A percentile compares a stretch with the other conserved stretches of the same genome.
Evolutionary conservation across 1,140 invertebrate species (phyloP).

Genomic region (Subanguina moxae): DNA sequence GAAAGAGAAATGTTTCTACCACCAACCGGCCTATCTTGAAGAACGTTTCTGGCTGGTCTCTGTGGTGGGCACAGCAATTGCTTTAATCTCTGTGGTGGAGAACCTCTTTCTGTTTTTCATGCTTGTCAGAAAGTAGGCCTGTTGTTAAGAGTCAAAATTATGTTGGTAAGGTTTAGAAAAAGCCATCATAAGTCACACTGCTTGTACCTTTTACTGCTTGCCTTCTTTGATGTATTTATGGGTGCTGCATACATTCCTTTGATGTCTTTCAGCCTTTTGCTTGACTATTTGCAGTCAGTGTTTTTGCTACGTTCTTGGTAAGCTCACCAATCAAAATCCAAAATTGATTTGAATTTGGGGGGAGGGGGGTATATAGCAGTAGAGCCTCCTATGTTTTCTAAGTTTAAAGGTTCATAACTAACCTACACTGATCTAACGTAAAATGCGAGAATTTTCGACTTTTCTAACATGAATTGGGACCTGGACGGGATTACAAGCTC

Average conservation of each 20-base stretch:
- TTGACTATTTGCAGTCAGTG: conserved; percentile 47
- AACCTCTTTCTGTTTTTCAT: conserved; percentile 48
- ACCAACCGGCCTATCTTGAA: conserved; percentile 23
- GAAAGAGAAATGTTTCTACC: conserved; percentile 16
- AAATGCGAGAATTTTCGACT: too few relatives aligned
- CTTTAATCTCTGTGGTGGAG: conserved; percentile 42
- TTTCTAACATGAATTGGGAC: too few relatives aligned
- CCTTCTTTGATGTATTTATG: conserved; percentile 52
- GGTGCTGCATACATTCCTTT: conserved; percentile 49
- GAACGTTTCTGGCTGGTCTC: conserved; percentile 48
- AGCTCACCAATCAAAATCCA: conserved; percentile 5
- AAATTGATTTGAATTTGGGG: too few relatives aligned
- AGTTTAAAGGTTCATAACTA: too few relatives aligned
- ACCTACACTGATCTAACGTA: too few relatives aligned
- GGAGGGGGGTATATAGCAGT: too few relatives aligned
- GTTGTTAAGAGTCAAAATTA: conserved; percentile 1
- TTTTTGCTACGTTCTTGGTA: conserved; percentile 45
- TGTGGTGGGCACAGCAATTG: conserved; percentile 46
- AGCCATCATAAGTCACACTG: conserved; percentile 49
- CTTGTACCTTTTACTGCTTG: conserved; percentile 47
- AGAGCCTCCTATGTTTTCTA: too few relatives aligned
- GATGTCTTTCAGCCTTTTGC: conserved; percentile 50
- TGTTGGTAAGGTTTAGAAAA: conserved; percentile 30
- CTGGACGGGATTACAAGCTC: too few relatives aligned
- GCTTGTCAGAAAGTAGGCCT: conserved; percentile 38